Evolutionary conservation across 2,797 vertebrate species (phyloP), one percentile per base, ranked within the genome.

Genomic region (Serranus cabrilla): DNA sequence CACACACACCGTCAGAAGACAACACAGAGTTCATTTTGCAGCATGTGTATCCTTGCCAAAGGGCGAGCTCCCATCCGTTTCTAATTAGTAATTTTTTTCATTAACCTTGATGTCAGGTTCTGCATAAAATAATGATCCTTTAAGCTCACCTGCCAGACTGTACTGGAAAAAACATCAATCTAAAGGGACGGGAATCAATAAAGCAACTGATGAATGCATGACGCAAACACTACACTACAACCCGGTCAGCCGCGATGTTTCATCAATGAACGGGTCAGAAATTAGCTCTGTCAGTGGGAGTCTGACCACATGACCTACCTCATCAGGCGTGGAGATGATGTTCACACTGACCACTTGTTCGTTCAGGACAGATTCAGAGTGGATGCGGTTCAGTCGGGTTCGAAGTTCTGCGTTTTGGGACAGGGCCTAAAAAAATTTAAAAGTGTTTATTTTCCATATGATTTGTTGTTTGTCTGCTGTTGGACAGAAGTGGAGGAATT

Each of bases 271-370:
- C 51, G 70, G 70, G 78, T 66, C 31, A 77, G 59, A 70, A 81
- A 90, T 74, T 13, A 61, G 76, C 71, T 62, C 49, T 10, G 72
- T 61, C 75, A 68, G 76, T 46, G 71, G 76, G 50, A 73, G 61
- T 70, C 23, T 42, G 78, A 74, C 74, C 67, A 66, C 61, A 45
- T 46, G 51, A 86, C 96, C 92, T 95, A 99, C 98, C 97, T 99
- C 97, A 82, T 99, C 97, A 76, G 97, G 96, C 76, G 97, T 99
- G 94, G 97, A 95, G 88, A 99, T 98, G 95, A 99, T 98, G 96
- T 99, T 99, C 93, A 99, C 98, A 91, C 97, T 99, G 95, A 99
- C 97, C 91, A 97, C 97, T 94, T 99, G 97, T 91, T 99, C 98
- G 83, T 95, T 96, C 92, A 99, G 95, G 91, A 98, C 96, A 58